Conservation (phyloP, 2,113 vertebrate species). For the Eolophus roseicapilla region DNA sequence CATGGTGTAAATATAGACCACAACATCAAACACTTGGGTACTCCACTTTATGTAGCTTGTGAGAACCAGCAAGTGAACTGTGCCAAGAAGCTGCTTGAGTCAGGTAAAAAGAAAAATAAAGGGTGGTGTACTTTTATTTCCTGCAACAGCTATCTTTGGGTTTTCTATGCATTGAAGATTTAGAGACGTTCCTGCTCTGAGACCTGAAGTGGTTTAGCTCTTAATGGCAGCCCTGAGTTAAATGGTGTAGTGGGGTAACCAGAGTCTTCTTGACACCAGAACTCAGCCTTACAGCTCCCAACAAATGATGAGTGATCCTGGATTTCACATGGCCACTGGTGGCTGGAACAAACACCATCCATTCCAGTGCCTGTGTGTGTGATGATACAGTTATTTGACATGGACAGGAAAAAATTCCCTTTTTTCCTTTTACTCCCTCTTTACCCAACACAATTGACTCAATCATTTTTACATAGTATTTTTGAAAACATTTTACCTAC, state of each 20-base stretch:
- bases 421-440: not conserved
- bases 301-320: not conserved
- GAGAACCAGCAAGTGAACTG: constrained; percentile 76
- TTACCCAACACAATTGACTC: not conserved
- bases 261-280: not conserved
- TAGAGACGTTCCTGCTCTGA: not conserved
- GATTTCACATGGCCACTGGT: not conserved
- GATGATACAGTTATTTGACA: not conserved
- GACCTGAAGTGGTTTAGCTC: not conserved
- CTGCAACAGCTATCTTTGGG: not conserved
- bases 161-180: not conserved
- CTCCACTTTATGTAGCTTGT: constrained; percentile 85
- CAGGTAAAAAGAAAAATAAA: constrained; percentile 73
- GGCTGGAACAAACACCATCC: not conserved
- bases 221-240: not conserved
- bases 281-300: not conserved
- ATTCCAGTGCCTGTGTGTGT: not conserved
- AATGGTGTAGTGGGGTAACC: not conserved
- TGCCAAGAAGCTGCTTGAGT: constrained; percentile 82
- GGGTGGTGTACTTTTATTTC: rapidly evolving
- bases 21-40: constrained; percentile 74
- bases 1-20: constrained; percentile 78
- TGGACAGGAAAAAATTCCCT: not conserved
- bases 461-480: not conserved
- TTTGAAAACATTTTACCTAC: not conserved